Evolutionary conservation across 2,113 vertebrate species (phyloP).

Genomic region (Penelope pileata): DNA sequence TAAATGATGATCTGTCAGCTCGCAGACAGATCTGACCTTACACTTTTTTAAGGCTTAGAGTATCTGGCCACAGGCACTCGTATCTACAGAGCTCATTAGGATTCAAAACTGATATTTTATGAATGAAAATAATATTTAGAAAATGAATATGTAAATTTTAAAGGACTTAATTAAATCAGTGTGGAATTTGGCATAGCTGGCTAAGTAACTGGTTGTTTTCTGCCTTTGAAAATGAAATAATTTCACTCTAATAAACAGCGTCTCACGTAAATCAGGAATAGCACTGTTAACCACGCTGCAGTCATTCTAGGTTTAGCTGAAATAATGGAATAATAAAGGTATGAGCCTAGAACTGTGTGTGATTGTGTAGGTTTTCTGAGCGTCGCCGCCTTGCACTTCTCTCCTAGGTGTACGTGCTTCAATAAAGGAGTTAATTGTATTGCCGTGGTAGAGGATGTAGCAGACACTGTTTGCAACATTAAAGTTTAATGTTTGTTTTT

Average conservation of each 20-base stretch:
- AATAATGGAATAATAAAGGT: background rate
- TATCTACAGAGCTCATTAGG: slow-evolving; percentile 68
- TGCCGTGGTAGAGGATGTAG: background rate
- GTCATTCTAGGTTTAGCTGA: background rate
- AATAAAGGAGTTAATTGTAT: background rate
- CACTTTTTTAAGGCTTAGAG: slow-evolving; percentile 61
- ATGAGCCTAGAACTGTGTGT: background rate
- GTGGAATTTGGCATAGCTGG: background rate
- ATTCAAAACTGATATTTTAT: slow-evolving; percentile 61
- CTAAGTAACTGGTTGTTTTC: background rate
- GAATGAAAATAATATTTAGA: slow-evolving; percentile 52
- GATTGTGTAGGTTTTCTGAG: background rate
- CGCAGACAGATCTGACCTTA: slow-evolving; percentile 81
- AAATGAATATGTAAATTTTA: background rate
- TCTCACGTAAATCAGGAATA: background rate
- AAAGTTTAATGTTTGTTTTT: background rate
- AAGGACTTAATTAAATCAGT: background rate
- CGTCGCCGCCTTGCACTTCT: background rate
- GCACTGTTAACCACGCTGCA: background rate
- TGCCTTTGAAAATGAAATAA: background rate
- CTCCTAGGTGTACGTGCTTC: background rate
- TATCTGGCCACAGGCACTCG: slow-evolving; percentile 72
- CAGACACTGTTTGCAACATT: background rate
- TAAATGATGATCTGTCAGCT: slow-evolving; percentile 80
- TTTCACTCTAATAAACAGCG: background rate